phyloP scores from a whole-genome alignment of 2,797 vertebrate genomes.

The Cirrhinus mrigala region DNA sequence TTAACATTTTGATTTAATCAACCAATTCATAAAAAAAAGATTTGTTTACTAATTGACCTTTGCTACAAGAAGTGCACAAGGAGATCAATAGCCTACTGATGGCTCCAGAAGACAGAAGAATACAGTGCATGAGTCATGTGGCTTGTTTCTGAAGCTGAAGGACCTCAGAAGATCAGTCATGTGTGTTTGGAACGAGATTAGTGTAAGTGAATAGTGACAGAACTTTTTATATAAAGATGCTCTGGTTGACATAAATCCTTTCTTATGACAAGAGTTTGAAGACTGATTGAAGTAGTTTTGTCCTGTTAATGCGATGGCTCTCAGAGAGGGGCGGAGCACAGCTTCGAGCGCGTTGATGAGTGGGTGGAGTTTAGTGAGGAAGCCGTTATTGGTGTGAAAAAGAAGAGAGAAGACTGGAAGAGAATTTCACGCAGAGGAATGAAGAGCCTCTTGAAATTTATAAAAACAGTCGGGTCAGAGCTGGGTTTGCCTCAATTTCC shows the following conservation, averaged over 20 bases:
- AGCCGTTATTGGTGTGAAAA: background rate
- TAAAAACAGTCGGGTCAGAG: conserved; percentile 57
- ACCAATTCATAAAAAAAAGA: background rate
- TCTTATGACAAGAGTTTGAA: background rate
- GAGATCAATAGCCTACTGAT: background rate
- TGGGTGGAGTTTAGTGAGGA: background rate
- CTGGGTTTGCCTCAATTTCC: conserved; percentile 70
- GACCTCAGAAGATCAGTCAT: background rate
- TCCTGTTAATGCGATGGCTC: background rate
- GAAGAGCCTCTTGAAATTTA: conserved; percentile 52
- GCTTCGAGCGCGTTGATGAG: background rate
- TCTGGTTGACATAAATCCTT: background rate
- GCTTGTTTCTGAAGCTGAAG: background rate
- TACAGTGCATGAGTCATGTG: background rate
- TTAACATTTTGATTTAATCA: background rate
- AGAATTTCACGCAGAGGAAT: background rate
- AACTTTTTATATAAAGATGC: background rate
- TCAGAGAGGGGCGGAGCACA: background rate
- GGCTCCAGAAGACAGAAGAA: background rate
- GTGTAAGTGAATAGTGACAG: background rate
- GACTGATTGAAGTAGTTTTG: background rate
- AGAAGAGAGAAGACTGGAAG: background rate
- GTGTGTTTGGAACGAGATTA: background rate
- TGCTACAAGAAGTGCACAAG: background rate
- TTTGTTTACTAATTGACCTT: background rate